These are phyloP conservation scores for Itoplectis maculator DNA, from an alignment of 2,888 invertebrate genomes.

Conservation along the genomic window DNA sequence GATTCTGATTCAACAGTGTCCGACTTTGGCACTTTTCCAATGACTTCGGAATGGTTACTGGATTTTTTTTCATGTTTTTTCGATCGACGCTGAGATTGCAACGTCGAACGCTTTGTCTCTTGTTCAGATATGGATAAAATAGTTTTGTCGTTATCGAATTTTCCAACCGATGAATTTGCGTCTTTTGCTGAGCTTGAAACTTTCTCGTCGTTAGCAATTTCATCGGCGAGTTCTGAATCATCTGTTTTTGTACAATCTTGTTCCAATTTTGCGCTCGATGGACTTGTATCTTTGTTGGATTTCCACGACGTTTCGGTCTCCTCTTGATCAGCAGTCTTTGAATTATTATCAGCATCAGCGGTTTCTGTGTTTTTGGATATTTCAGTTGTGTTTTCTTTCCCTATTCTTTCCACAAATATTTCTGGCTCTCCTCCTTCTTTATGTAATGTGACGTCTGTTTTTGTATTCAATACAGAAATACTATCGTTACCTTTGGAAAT, in stretches of 20 bases:
- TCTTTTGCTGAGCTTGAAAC: not conserved
- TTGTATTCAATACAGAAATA: not conserved
- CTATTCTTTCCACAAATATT: not conserved
- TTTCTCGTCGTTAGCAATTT: not conserved
- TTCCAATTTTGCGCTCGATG: not conserved
- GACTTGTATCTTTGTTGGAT: not conserved
- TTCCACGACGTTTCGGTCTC: not conserved
- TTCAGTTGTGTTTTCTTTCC: not conserved
- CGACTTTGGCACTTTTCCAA: not conserved
- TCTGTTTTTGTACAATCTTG: not conserved
- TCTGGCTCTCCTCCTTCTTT: not conserved
- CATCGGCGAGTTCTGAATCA: not conserved
- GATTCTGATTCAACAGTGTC: not conserved
- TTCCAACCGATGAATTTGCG: not conserved
- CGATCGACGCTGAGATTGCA: not conserved
- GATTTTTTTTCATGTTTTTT: not conserved
- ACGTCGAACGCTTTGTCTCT: not conserved
- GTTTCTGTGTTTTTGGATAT: conserved; percentile 8
- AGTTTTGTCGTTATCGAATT: conserved; percentile 10
- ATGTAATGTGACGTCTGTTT: not conserved
- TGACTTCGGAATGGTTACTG: not conserved
- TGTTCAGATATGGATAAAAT: not conserved
- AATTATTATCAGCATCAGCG: not conserved
- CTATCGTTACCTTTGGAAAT: not conserved
- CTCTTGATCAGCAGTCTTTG: not conserved